Conservation (phyloP, 2,113 vertebrate species). For the Tonatia bakeri region DNA sequence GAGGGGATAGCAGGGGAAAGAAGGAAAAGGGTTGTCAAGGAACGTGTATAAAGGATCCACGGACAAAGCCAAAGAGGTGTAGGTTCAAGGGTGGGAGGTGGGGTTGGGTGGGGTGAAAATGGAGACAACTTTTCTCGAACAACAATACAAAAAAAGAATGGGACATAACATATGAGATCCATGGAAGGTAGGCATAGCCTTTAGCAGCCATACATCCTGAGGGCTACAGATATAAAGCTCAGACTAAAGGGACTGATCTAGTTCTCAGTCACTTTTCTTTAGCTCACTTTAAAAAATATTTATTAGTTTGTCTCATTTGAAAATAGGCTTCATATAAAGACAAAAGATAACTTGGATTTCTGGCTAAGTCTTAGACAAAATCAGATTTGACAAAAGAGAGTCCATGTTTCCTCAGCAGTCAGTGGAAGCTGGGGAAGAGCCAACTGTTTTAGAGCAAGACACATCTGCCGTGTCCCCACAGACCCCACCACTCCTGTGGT, state of each 20-base stretch:
- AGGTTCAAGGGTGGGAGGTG: no score
- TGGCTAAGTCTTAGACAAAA: neutral
- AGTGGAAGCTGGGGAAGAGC: neutral
- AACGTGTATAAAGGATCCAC: no score
- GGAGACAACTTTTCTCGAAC: no score
- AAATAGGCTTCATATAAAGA: neutral
- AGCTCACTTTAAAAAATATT: neutral
- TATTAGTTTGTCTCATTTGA: neutral
- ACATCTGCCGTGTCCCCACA: neutral
- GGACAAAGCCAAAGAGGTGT: no score
- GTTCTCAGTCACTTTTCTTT: neutral
- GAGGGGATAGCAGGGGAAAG: no score
- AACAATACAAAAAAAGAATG: neutral
- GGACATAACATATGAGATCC: neutral
- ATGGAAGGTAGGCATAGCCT: neutral
- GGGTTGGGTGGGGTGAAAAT: no score
- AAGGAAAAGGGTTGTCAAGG: no score
- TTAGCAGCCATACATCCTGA: neutral
- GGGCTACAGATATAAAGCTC: neutral
- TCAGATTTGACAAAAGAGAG: neutral
- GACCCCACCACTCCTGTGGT: no score
- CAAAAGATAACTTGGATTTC: neutral
- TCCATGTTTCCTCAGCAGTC: neutral
- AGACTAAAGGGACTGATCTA: neutral
- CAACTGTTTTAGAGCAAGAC: neutral